Conservation (phyloP, 2,888 invertebrate genomes). For the Drosophila imparisetae region DNA sequence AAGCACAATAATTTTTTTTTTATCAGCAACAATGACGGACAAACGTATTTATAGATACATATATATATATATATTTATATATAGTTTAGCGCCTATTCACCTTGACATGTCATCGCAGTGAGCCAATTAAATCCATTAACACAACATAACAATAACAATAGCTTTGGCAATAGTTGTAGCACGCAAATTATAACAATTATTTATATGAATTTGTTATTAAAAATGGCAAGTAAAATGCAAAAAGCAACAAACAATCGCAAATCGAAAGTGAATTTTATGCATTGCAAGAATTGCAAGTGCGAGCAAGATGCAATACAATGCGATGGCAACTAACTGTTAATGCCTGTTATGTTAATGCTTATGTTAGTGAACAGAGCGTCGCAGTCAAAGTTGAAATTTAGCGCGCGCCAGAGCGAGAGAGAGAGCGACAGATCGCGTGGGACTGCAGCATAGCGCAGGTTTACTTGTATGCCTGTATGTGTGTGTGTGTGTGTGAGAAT, state of each 20-base stretch:
- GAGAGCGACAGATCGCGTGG: conserved; percentile 30
- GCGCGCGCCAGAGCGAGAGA: conserved; percentile 14
- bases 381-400: conserved; percentile 21
- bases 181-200: conserved; percentile 64
- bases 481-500: conserved; percentile 2
- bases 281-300: conserved; percentile 36
- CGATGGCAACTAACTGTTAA: conserved; percentile 4
- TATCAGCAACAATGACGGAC: conserved; percentile 65
- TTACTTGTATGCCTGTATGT: background rate
- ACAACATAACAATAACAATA: conserved; percentile 34
- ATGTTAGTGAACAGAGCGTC: conserved; percentile 22
- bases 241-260: conserved; percentile 20
- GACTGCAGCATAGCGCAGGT: conserved; percentile 28
- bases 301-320: conserved; percentile 19
- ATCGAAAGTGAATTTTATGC: conserved; percentile 68
- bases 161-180: conserved; percentile 34
- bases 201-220: conserved; percentile 36
- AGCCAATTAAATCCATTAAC: conserved; percentile 68
- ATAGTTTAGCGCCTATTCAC: conserved; percentile 49
- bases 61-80: conserved; percentile 4
- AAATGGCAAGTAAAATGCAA: conserved; percentile 11
- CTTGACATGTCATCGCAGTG: conserved; percentile 68
- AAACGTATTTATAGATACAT: conserved; percentile 34
- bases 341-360: conserved; percentile 34
- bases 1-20: conserved; percentile 54